phyloP scores from a whole-genome alignment of 2,113 vertebrate genomes.

The Galeopterus variegatus region DNA sequence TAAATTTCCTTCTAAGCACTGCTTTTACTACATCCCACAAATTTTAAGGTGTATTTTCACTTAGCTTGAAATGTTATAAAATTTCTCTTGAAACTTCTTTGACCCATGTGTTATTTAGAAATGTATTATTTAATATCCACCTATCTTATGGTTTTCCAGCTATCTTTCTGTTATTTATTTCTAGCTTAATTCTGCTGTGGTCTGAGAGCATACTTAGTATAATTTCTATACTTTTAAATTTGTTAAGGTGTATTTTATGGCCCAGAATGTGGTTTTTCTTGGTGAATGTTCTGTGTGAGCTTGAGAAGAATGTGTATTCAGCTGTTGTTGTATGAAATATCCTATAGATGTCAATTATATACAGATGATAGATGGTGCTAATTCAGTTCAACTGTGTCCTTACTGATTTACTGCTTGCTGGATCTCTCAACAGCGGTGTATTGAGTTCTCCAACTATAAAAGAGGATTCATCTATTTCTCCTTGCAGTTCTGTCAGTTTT shows the following conservation, averaged over 20 bases:
- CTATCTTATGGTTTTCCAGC: not conserved
- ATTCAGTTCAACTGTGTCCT: not conserved
- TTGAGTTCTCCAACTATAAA: not conserved
- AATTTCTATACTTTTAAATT: not conserved
- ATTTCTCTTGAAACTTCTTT: not conserved
- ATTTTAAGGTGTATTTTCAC: not conserved
- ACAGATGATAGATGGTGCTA: not conserved
- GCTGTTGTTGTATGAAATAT: not conserved
- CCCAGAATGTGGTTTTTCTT: not conserved
- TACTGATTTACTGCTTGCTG: not conserved
- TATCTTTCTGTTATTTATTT: not conserved
- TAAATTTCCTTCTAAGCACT: not conserved
- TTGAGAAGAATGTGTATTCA: not conserved
- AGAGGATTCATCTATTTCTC: not conserved
- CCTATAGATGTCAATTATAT: not conserved
- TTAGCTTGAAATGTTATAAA: not conserved
- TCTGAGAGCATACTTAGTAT: not conserved
- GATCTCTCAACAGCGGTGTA: not conserved
- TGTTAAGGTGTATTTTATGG: not conserved
- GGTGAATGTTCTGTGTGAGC: not conserved
- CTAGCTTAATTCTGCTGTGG: not conserved
- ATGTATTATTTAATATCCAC: not conserved
- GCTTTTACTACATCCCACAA: not conserved
- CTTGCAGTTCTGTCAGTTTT: not conserved
- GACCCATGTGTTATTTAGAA: not conserved